A percentile compares a stretch with the other conserved stretches of the same genome.
Conservation (phyloP, 2,113 vertebrate species). For the Lagenorhynchus albirostris region DNA sequence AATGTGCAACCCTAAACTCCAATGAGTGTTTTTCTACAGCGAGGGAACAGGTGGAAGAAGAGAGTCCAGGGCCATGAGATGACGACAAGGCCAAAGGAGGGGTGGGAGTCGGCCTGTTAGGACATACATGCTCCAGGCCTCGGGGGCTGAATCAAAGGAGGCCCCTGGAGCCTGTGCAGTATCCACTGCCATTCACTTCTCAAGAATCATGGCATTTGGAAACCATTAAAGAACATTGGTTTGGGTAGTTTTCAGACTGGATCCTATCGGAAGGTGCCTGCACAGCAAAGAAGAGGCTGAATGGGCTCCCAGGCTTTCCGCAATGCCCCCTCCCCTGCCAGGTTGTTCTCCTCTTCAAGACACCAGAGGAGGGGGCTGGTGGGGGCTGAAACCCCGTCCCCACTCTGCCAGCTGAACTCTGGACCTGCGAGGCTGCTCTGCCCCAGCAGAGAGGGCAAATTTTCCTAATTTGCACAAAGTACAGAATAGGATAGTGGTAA, state of each 20-base stretch:
- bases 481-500: neutral
- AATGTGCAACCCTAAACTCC: neutral
- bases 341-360: neutral
- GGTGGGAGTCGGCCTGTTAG: neutral
- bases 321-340: neutral
- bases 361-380: rapidly evolving
- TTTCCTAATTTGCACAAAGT: neutral
- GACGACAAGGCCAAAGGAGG: neutral
- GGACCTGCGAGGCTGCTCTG: neutral
- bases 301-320: neutral
- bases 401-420: neutral
- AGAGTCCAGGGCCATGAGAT: neutral
- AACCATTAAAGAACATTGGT: neutral
- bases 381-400: neutral
- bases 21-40: neutral
- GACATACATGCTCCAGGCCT: neutral
- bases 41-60: neutral
- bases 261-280: neutral
- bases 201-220: neutral
- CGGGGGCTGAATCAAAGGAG: no score
- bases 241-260: neutral
- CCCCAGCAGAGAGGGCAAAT: neutral
- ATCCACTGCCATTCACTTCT: neutral
- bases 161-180: neutral
- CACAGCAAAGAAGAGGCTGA: neutral